Percentiles rank a stretch among this genome's conserved stretches.
Evolutionary conservation across 2,113 vertebrate genomes (phyloP).

Genomic region (Proterorhinus semilunaris): DNA sequence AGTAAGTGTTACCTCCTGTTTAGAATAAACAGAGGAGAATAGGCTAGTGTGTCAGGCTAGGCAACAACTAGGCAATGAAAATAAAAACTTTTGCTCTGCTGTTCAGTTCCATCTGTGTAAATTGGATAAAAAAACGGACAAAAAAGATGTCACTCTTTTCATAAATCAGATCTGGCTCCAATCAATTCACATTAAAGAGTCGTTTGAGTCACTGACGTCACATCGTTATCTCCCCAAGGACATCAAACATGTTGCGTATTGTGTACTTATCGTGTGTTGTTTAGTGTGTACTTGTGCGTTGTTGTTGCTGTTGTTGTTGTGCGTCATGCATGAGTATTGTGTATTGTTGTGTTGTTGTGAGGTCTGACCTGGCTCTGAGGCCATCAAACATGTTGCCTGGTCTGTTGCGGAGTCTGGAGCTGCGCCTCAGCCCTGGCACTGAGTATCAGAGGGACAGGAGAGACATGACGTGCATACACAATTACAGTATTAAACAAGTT

Average conservation of each 20-base stretch:
- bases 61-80: no score
- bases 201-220: no score
- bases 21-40: no score
- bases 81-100: no score
- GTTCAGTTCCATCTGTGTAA: no score
- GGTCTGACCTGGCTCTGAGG: slow-evolving; percentile 38
- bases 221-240: no score
- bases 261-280: background rate
- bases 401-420: slow-evolving; percentile 25
- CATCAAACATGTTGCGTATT: no score
- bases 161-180: background rate
- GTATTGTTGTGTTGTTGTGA: background rate
- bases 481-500: background rate
- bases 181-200: background rate
- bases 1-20: no score
- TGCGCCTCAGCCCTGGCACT: slow-evolving; percentile 24
- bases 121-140: no score
- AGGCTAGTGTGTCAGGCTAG: no score
- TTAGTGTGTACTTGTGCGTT: background rate
- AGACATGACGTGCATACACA: background rate
- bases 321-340: background rate
- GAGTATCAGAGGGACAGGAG: slow-evolving; percentile 1
- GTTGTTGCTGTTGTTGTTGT: background rate
- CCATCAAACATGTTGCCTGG: slow-evolving; percentile 19
- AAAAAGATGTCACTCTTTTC: no score